Evolutionary conservation across 1,140 invertebrate genomes (phyloP).

Genomic region (Drosophila subobscura): DNA sequence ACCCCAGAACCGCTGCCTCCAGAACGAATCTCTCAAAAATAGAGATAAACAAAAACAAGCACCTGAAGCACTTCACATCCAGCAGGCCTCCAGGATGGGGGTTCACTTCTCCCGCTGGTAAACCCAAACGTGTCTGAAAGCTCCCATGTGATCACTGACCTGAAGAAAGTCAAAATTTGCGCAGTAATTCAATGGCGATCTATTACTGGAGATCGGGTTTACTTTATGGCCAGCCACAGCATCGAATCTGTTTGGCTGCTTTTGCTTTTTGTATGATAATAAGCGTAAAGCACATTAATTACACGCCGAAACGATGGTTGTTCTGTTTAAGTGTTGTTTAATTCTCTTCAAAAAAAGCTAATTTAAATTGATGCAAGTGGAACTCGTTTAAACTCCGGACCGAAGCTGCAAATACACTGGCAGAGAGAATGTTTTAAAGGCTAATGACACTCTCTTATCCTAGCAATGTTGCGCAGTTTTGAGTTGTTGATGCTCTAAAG

Average conservation of each 20-base stretch:
- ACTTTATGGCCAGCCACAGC: not conserved
- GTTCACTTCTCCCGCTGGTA: slow-evolving; percentile 6
- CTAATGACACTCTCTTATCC: no score
- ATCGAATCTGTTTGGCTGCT: not conserved
- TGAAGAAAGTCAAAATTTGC: slow-evolving; percentile 34
- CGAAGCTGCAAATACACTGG: no score
- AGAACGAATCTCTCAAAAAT: slow-evolving; percentile 5
- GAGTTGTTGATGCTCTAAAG: no score
- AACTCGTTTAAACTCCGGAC: slow-evolving; percentile 25
- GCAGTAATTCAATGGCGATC: slow-evolving; percentile 28
- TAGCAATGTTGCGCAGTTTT: no score
- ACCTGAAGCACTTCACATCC: not conserved
- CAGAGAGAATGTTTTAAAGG: no score
- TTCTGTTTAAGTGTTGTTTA: not conserved
- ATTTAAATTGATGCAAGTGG: slow-evolving; percentile 13
- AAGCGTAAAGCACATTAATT: slow-evolving; percentile 21
- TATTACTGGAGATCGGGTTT: slow-evolving; percentile 5
- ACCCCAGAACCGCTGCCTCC: not conserved
- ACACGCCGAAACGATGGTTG: not conserved
- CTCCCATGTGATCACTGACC: slow-evolving; percentile 54
- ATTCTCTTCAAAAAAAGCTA: not conserved
- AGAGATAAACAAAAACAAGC: not conserved
- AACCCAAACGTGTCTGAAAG: slow-evolving; percentile 20
- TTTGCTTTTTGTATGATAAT: not conserved
- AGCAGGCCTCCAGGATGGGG: slow-evolving; percentile 30